Percentiles rank a stretch among this genome's conserved stretches.
Conservation (phyloP, 2,797 vertebrate species). For the Clangula hyemalis region DNA sequence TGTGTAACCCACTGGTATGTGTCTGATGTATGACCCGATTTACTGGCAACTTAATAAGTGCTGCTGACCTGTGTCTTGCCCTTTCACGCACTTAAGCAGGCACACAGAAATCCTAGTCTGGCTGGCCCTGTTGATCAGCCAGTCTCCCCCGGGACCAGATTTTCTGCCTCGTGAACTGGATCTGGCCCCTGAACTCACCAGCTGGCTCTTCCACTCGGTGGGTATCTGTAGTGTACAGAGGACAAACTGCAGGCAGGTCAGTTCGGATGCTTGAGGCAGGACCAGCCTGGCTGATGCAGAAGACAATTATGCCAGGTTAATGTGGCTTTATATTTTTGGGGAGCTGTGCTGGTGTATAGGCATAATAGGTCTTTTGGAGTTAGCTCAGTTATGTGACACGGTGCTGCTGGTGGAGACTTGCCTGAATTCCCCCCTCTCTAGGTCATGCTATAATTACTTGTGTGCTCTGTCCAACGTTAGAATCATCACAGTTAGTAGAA, state of each 20-base stretch:
- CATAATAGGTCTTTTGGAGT: not conserved
- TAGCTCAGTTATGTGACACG: not conserved
- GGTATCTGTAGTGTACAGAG: not conserved
- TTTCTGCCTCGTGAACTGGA: constrained; percentile 34
- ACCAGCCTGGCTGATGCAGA: not conserved
- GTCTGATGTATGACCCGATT: not conserved
- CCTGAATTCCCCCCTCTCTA: not conserved
- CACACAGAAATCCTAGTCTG: not conserved
- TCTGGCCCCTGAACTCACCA: constrained; percentile 35
- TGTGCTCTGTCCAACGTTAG: not conserved
- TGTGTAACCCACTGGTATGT: not conserved
- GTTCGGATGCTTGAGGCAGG: not conserved
- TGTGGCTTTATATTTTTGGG: not conserved
- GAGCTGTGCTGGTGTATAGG: not conserved
- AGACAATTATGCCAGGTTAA: not conserved
- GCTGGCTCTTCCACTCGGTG: not conserved
- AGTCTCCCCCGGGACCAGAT: constrained; percentile 14
- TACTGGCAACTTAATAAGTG: constrained; percentile 26
- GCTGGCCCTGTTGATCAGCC: constrained; percentile 10
- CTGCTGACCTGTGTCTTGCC: constrained; percentile 49
- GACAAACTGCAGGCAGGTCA: not conserved
- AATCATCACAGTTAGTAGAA: not conserved
- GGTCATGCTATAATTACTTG: not conserved
- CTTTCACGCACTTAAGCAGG: constrained; percentile 19
- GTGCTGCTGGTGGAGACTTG: not conserved